phyloP scores from a whole-genome alignment of 1,140 invertebrate species.

The Diprion similis region DNA sequence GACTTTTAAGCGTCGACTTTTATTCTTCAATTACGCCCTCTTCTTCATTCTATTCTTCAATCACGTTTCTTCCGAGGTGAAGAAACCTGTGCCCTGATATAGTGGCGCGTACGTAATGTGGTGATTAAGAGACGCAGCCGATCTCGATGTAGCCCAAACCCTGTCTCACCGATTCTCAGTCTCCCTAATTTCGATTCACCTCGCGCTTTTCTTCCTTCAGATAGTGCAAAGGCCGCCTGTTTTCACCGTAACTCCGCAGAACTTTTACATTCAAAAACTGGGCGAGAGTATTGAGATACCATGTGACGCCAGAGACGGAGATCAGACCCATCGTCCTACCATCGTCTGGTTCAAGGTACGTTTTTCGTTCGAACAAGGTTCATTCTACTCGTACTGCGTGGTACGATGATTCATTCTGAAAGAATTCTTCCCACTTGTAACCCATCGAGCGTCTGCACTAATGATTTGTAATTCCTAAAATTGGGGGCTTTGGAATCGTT shows the following conservation, averaged over 20 bases:
- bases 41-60: background rate
- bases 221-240: slow-evolving; percentile 86
- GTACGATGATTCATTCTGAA: too few relatives aligned
- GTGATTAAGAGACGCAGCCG: background rate
- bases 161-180: too few relatives aligned
- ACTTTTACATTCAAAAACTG: slow-evolving; percentile 82
- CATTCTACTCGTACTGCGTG: too few relatives aligned
- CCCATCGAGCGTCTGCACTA: too few relatives aligned
- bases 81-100: background rate
- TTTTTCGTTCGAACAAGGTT: slow-evolving; percentile 20
- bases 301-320: slow-evolving; percentile 80
- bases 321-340: slow-evolving; percentile 76
- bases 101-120: background rate
- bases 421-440: too few relatives aligned
- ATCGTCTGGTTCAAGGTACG: slow-evolving; percentile 89
- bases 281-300: slow-evolving; percentile 83
- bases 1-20: slow-evolving; percentile 32
- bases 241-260: slow-evolving; percentile 78
- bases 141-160: too few relatives aligned
- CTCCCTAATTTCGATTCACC: background rate
- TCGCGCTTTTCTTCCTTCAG: slow-evolving; percentile 29
- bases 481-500: too few relatives aligned
- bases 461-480: too few relatives aligned
- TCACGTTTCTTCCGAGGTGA: background rate
- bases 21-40: slow-evolving; percentile 43